Conservation (phyloP, 2,113 vertebrate species). For the Forbesichthys papilliferus region DNA sequence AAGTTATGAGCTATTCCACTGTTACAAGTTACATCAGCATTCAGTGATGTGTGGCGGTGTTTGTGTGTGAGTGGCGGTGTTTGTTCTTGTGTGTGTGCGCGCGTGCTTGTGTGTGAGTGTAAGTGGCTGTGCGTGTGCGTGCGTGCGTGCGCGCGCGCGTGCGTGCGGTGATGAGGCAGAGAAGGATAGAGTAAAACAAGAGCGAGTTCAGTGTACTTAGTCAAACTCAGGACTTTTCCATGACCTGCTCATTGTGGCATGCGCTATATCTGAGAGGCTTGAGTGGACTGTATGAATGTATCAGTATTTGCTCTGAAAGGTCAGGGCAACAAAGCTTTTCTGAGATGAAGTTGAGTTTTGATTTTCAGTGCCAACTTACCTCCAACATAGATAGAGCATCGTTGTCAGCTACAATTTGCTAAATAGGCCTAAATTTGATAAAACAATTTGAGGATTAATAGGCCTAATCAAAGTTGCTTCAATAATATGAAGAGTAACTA, state of each 20-base stretch:
- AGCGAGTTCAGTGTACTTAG: constrained; percentile 61
- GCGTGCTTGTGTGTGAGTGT: neutral
- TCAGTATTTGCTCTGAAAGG: constrained; percentile 69
- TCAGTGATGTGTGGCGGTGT: constrained; percentile 60
- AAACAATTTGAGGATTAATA: constrained; percentile 17
- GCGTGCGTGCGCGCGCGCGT: constrained; percentile 24
- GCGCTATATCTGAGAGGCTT: constrained; percentile 72
- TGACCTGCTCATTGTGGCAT: constrained; percentile 76
- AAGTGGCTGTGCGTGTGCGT: constrained; percentile 2
- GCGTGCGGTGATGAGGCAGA: constrained; percentile 42
- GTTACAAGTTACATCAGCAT: constrained; percentile 72
- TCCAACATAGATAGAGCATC: constrained; percentile 32
- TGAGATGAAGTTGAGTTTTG: constrained; percentile 38
- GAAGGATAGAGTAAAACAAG: constrained; percentile 46
- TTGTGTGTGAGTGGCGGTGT: neutral
- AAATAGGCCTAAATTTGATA: constrained; percentile 26
- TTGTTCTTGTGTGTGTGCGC: constrained; percentile 19
- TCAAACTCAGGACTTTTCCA: constrained; percentile 77
- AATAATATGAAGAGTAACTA: neutral
- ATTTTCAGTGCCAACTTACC: constrained; percentile 42
- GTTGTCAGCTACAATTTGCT: constrained; percentile 29
- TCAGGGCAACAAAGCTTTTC: constrained; percentile 63
- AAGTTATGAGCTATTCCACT: constrained; percentile 57
- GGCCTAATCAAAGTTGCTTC: constrained; percentile 34
- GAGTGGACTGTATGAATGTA: constrained; percentile 66